Conservation (phyloP, 2,797 vertebrate genomes). For the Pseudochaenichthys georgianus region DNA sequence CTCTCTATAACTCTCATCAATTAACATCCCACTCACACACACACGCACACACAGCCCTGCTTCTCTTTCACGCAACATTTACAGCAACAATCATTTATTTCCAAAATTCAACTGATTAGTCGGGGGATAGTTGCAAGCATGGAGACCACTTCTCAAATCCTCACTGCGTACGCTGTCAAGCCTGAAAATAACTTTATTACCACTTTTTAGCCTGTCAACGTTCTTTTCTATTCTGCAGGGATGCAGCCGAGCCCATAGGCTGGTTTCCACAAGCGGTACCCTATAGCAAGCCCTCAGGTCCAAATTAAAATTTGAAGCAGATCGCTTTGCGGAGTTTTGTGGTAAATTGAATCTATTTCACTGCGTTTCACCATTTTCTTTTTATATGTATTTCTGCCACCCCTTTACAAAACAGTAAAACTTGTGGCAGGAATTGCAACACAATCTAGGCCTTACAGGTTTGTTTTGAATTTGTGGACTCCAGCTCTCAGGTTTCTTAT, state of each 20-base stretch:
- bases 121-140: slow-evolving; percentile 75
- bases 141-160: slow-evolving; percentile 65
- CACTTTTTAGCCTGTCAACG: slow-evolving; percentile 48
- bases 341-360: slow-evolving; percentile 70
- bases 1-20: slow-evolving; percentile 88
- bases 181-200: slow-evolving; percentile 77
- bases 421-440: slow-evolving; percentile 57
- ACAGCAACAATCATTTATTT: slow-evolving; percentile 85
- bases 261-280: slow-evolving; percentile 61
- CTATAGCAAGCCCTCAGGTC: slow-evolving; percentile 74
- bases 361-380: slow-evolving; percentile 60
- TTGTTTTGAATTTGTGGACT: slow-evolving; percentile 73
- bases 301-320: slow-evolving; percentile 68
- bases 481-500: slow-evolving; percentile 68
- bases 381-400: slow-evolving; percentile 26
- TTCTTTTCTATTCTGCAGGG: slow-evolving; percentile 59
- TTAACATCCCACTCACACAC: slow-evolving; percentile 79
- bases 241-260: slow-evolving; percentile 55
- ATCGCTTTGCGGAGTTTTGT: slow-evolving; percentile 65
- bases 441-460: slow-evolving; percentile 52
- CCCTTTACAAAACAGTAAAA: slow-evolving; percentile 35
- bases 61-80: slow-evolving; percentile 88
- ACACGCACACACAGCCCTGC: slow-evolving; percentile 52
- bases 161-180: slow-evolving; percentile 63
- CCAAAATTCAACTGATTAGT: slow-evolving; percentile 85